phyloP scores from a whole-genome alignment of 2,888 invertebrate species.

The Chesias legatella region DNA sequence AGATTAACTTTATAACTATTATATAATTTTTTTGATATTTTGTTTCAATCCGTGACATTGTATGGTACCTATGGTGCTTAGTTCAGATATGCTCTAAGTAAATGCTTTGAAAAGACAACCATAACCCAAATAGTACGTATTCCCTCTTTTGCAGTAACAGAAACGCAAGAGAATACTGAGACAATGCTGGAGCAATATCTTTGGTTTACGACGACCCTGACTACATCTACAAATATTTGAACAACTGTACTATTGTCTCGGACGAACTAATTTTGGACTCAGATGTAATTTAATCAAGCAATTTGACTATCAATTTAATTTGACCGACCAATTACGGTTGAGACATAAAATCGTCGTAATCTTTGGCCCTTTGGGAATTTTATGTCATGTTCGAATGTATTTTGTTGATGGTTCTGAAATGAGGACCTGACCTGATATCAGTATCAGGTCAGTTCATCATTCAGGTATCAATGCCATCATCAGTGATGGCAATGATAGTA shows the following conservation, averaged over 20 bases:
- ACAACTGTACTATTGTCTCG: slow-evolving; percentile 67
- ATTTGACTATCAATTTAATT: slow-evolving; percentile 35
- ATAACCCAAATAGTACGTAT: slow-evolving; percentile 22
- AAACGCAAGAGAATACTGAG: slow-evolving; percentile 65
- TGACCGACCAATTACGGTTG: slow-evolving; percentile 23
- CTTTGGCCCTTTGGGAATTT: slow-evolving; percentile 1
- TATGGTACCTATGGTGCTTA: too few relatives aligned
- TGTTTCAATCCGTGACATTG: too few relatives aligned
- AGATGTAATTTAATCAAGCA: slow-evolving; percentile 68
- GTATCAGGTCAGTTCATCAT: too few relatives aligned
- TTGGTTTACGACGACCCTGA: slow-evolving; percentile 66
- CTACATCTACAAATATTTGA: slow-evolving; percentile 74
- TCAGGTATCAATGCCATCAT: too few relatives aligned
- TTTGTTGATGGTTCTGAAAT: too few relatives aligned
- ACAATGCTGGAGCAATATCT: slow-evolving; percentile 73
- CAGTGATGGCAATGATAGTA: too few relatives aligned
- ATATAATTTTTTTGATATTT: too few relatives aligned
- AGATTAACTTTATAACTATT: too few relatives aligned
- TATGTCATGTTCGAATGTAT: neutral
- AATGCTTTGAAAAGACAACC: neutral
- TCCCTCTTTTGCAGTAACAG: slow-evolving; percentile 44
- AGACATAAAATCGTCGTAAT: slow-evolving; percentile 12
- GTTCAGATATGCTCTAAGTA: too few relatives aligned
- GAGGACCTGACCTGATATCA: too few relatives aligned
- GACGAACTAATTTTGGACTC: slow-evolving; percentile 72